Evolutionary conservation across 1,140 invertebrate genomes (phyloP).

Genomic region (Zeugodacus cucurbitae): DNA sequence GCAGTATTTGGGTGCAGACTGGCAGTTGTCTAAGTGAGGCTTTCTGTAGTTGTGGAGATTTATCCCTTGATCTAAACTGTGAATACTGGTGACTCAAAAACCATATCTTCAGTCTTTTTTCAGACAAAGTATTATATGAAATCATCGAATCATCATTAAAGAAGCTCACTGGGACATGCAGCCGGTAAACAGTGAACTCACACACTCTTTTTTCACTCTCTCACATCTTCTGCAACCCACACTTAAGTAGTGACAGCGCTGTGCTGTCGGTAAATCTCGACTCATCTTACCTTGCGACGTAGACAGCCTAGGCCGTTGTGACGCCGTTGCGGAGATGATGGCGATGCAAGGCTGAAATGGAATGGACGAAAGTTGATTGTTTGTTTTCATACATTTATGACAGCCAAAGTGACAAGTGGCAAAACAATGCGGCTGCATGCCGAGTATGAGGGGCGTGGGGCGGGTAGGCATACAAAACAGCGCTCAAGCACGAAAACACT

Average conservation of each 20-base stretch:
- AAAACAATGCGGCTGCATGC: conserved; percentile 20
- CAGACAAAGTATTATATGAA: too few species aligned
- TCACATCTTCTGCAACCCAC: not conserved
- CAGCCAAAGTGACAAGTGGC: conserved; percentile 37
- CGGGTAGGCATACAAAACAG: not conserved
- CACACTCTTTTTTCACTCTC: not conserved
- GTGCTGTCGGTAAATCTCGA: not conserved
- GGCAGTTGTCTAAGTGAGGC: too few species aligned
- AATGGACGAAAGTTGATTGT: conserved; percentile 26
- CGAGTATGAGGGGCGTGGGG: not conserved
- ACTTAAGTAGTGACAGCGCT: not conserved
- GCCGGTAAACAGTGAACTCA: not conserved
- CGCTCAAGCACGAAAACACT: conserved; percentile 24
- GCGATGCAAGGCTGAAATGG: not conserved
- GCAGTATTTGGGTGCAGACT: too few species aligned
- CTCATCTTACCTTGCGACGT: not conserved
- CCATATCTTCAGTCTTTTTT: too few species aligned
- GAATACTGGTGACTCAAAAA: too few species aligned
- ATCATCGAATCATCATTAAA: too few species aligned
- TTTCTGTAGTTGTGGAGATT: too few species aligned
- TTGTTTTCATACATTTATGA: conserved; percentile 40
- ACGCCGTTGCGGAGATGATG: too few species aligned
- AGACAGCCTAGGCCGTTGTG: not conserved
- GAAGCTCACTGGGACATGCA: not conserved
- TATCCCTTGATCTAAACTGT: too few species aligned